Evolutionary conservation across 2,113 vertebrate genomes (phyloP).

Genomic region (Phalacrocorax aristotelis): DNA sequence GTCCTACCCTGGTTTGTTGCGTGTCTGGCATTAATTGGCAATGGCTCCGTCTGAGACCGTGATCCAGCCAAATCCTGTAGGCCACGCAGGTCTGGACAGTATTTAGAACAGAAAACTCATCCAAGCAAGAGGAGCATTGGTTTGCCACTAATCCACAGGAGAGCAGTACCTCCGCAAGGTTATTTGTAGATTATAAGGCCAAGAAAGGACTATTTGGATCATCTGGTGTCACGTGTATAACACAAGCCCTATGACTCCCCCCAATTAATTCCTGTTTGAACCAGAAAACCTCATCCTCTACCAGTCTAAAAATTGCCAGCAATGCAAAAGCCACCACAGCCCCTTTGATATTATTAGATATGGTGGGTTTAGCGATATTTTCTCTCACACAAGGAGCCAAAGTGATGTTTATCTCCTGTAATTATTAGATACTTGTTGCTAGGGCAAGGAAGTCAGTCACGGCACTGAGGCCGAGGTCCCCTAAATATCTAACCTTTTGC

Average conservation of each 20-base stretch:
- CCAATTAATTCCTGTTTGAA: conserved; percentile 60
- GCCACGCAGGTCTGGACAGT: conserved; percentile 41
- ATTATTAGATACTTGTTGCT: neutral
- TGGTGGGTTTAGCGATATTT: neutral
- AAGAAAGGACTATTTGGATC: conserved; percentile 68
- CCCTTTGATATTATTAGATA: conserved; percentile 1
- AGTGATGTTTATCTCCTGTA: neutral
- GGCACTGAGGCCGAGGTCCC: neutral
- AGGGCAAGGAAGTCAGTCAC: neutral
- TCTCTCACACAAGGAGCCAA: neutral
- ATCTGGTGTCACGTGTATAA: conserved; percentile 61
- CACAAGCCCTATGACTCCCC: conserved; percentile 45
- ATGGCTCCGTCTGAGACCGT: conserved; percentile 47
- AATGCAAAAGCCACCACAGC: neutral
- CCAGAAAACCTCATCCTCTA: conserved; percentile 54
- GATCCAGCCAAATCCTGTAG: conserved; percentile 63
- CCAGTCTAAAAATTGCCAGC: neutral
- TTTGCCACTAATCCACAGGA: conserved; percentile 53
- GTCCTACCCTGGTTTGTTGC: neutral
- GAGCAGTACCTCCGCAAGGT: conserved; percentile 52
- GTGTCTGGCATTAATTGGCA: conserved; percentile 47
- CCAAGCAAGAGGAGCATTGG: conserved; percentile 47
- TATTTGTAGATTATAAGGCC: conserved; percentile 69
- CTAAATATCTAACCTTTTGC: neutral
- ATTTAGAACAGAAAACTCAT: conserved; percentile 64